Percentiles rank a stretch among this genome's conserved stretches.
These are phyloP conservation scores for Lymantria dispar DNA, from an alignment of 2,888 invertebrate species.

Conservation along the genomic window DNA sequence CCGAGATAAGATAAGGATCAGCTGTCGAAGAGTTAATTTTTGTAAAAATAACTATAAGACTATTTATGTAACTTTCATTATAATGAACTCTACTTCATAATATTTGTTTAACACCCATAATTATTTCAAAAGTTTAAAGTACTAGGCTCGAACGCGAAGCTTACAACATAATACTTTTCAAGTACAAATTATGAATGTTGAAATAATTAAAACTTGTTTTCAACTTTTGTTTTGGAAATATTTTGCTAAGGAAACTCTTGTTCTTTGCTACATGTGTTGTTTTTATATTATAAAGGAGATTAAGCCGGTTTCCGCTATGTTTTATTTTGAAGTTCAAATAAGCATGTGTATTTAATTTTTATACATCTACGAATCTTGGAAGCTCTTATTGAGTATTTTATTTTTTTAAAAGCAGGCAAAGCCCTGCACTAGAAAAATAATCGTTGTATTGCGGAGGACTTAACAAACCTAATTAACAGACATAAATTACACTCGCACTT, in stretches of 20 bases:
- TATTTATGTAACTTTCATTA: too few species aligned
- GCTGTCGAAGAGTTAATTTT: too few species aligned
- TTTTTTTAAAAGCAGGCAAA: too few species aligned
- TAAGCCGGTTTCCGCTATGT: constrained; percentile 1
- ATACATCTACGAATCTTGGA: too few species aligned
- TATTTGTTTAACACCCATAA: constrained; percentile 3
- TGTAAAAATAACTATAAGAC: too few species aligned
- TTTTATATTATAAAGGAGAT: background rate
- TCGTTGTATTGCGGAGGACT: too few species aligned
- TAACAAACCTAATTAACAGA: too few species aligned
- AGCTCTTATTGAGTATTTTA: too few species aligned
- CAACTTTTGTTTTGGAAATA: constrained; percentile 19
- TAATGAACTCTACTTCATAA: background rate
- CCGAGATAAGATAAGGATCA: too few species aligned
- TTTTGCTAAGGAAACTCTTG: constrained; percentile 6
- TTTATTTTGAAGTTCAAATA: constrained; percentile 1
- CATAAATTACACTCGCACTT: too few species aligned
- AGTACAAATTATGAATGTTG: constrained; percentile 18
- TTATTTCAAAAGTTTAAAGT: constrained; percentile 13
- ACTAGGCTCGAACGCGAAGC: constrained; percentile 7
- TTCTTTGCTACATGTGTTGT: background rate
- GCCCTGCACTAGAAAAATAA: too few species aligned
- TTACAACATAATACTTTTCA: constrained; percentile 17
- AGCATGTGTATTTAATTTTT: background rate
- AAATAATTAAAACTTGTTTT: constrained; percentile 31